phyloP scores from a whole-genome alignment of 2,888 invertebrate genomes.

The Scrobipalpa costella region DNA sequence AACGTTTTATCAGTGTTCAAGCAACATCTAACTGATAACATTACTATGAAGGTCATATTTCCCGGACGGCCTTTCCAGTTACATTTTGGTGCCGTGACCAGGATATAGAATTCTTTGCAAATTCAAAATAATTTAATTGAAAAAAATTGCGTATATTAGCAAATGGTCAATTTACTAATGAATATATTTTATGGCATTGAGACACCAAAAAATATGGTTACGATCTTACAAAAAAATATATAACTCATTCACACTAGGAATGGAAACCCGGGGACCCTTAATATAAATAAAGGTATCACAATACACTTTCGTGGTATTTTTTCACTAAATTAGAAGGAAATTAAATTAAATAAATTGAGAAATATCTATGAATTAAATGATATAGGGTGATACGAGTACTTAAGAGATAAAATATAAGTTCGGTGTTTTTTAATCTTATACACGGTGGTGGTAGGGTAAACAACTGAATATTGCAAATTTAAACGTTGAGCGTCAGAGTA shows the following conservation, averaged over 20 bases:
- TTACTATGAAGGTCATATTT: neutral
- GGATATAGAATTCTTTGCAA: neutral
- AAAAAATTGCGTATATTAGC: too few species aligned
- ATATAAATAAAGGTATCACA: constrained; percentile 5
- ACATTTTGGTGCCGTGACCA: constrained; percentile 4
- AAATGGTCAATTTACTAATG: neutral
- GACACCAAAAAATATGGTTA: neutral
- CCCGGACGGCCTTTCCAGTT: neutral
- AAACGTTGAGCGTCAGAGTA: too few species aligned
- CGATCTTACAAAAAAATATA: neutral
- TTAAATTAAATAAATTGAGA: neutral
- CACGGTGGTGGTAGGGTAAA: too few species aligned
- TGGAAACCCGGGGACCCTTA: constrained; percentile 4
- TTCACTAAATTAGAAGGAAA: neutral
- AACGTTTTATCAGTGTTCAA: too few species aligned
- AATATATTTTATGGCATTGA: neutral
- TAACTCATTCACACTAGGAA: neutral
- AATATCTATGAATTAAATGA: neutral
- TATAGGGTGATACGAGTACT: neutral
- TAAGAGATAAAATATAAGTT: too few species aligned
- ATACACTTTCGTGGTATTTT: neutral
- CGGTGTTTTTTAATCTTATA: too few species aligned
- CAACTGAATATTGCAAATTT: too few species aligned
- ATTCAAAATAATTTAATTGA: too few species aligned
- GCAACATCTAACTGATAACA: too few species aligned